phyloP scores from a whole-genome alignment of 2,113 vertebrate species.

The Prolemur simus region DNA sequence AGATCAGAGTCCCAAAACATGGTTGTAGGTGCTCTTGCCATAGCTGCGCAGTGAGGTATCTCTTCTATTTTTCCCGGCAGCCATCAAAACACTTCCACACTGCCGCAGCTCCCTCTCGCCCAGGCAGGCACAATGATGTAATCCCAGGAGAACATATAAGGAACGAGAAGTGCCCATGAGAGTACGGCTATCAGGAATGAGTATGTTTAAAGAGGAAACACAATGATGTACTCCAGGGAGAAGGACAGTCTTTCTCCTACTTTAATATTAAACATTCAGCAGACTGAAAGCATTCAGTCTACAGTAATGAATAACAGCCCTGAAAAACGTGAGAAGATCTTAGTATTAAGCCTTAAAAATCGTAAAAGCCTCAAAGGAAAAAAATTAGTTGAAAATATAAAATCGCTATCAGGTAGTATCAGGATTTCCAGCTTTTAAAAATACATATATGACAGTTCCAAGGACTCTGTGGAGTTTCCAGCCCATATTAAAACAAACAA shows the following conservation, averaged over 20 bases:
- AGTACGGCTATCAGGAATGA: neutral
- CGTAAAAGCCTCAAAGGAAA: slow-evolving; percentile 24
- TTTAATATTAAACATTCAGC: slow-evolving; percentile 39
- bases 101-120: neutral
- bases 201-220: neutral
- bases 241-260: neutral
- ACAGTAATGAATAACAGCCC: neutral
- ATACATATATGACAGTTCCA: neutral
- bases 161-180: neutral
- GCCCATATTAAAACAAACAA: neutral
- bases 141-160: neutral
- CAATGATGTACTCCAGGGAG: neutral
- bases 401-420: neutral
- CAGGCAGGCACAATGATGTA: neutral
- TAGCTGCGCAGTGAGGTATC: neutral
- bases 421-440: neutral
- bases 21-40: neutral
- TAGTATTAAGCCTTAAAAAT: neutral
- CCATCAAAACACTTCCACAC: neutral
- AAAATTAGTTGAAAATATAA: slow-evolving; percentile 21
- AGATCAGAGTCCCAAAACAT: neutral
- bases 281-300: slow-evolving; percentile 7
- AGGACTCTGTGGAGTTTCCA: neutral
- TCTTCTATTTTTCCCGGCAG: neutral
- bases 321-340: slow-evolving; percentile 20